Percentiles rank a stretch among this genome's conserved stretches.
phyloP scores from a whole-genome alignment of 2,797 vertebrate genomes.

The Telmatherina bonti region DNA sequence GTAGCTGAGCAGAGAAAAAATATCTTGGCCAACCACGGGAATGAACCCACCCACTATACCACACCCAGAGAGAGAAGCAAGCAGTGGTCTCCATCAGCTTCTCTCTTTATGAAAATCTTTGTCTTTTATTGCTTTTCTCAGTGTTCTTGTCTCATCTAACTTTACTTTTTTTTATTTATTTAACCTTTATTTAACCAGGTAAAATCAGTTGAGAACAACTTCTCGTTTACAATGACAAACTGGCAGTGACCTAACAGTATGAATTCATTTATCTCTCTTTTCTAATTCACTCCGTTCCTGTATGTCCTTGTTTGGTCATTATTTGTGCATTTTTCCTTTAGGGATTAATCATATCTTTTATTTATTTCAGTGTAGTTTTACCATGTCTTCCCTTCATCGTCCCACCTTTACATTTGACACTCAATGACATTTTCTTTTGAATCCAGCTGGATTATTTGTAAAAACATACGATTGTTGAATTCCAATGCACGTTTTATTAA shows the following conservation, averaged over 20 bases:
- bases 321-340: neutral
- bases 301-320: neutral
- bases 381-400: neutral
- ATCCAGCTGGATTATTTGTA: too few relatives aligned
- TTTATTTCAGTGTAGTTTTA: neutral
- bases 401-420: neutral
- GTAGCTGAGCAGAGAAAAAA: slow-evolving; percentile 83
- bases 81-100: slow-evolving; percentile 37
- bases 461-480: neutral
- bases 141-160: slow-evolving; percentile 45
- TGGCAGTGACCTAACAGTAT: too few relatives aligned
- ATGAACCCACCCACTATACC: slow-evolving; percentile 79
- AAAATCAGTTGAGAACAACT: too few relatives aligned
- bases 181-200: too few relatives aligned
- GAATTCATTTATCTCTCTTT: slow-evolving; percentile 23
- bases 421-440: neutral
- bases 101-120: slow-evolving; percentile 29
- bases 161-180: too few relatives aligned
- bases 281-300: neutral
- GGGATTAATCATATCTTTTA: too few relatives aligned
- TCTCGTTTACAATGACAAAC: too few relatives aligned
- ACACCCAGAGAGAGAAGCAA: slow-evolving; percentile 68
- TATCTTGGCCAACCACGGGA: slow-evolving; percentile 77
- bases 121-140: slow-evolving; percentile 34
- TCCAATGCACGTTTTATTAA: neutral